Conservation (phyloP, 2,888 invertebrate genomes). For the Perithous albicinctus region DNA sequence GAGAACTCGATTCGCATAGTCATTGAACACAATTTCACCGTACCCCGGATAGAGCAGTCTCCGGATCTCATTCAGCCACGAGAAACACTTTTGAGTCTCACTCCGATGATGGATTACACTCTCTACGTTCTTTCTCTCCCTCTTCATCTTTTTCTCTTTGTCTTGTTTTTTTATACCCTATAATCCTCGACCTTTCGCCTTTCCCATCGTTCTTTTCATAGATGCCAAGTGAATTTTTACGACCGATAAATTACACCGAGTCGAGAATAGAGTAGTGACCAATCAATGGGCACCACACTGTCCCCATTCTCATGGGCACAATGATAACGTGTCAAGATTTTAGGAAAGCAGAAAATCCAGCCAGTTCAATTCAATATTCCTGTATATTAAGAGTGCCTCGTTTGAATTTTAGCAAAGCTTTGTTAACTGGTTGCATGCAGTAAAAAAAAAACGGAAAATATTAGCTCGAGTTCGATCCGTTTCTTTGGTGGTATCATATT, state of each 20-base stretch:
- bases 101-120: slow-evolving; percentile 60
- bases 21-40: slow-evolving; percentile 60
- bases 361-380: background rate
- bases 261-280: background rate
- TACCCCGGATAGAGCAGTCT: slow-evolving; percentile 50
- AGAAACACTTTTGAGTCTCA: slow-evolving; percentile 59
- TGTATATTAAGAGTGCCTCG: no score
- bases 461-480: no score
- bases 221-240: slow-evolving; percentile 37
- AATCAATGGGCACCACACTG: background rate
- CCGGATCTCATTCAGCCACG: slow-evolving; percentile 53
- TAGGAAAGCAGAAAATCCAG: background rate
- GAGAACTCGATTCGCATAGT: slow-evolving; percentile 47
- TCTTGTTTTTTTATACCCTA: slow-evolving; percentile 5
- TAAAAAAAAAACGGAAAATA: no score
- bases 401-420: no score
- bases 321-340: background rate
- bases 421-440: no score
- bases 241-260: slow-evolving; percentile 17
- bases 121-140: slow-evolving; percentile 8
- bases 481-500: no score
- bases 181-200: slow-evolving; percentile 28
- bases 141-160: slow-evolving; percentile 9
- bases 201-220: background rate
- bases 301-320: background rate